A percentile compares a stretch with the other conserved stretches of the same genome.
These are phyloP conservation scores for Rhabdomys dilectus DNA, from an alignment of 2,113 vertebrate species.

Conservation along the genomic window DNA sequence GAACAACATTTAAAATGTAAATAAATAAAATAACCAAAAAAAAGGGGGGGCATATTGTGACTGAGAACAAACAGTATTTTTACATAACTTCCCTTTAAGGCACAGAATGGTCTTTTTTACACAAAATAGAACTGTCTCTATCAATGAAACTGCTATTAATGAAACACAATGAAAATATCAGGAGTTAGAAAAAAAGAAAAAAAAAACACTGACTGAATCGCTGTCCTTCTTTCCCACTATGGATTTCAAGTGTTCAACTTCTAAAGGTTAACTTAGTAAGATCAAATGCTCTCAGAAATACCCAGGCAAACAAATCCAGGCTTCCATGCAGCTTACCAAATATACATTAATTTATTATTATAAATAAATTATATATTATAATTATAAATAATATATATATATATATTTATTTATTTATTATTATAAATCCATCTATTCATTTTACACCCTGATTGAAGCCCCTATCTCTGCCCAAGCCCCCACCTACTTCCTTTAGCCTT, in stretches of 20 bases:
- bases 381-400: no score
- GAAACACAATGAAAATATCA: conserved; percentile 58
- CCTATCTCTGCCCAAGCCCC: no score
- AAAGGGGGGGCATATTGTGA: conserved; percentile 77
- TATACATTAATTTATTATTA: neutral
- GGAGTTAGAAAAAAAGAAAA: conserved; percentile 55
- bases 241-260: conserved; percentile 85
- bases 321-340: neutral
- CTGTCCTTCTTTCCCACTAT: conserved; percentile 82
- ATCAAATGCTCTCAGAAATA: conserved; percentile 57
- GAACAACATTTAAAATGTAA: no score
- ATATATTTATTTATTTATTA: no score
- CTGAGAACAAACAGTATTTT: conserved; percentile 87
- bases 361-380: no score
- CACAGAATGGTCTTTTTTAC: conserved; percentile 68
- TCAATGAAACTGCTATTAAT: conserved; percentile 56
- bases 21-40: no score
- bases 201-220: conserved; percentile 81
- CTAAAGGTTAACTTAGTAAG: conserved; percentile 83
- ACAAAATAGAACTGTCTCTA: conserved; percentile 83
- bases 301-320: neutral
- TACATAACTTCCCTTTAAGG: conserved; percentile 80
- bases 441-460: no score
- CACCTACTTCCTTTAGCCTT: no score
- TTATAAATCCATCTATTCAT: no score